Evolutionary conservation across 2,888 invertebrate genomes (phyloP).

Genomic region (Hermaeophaga mercurialis): DNA sequence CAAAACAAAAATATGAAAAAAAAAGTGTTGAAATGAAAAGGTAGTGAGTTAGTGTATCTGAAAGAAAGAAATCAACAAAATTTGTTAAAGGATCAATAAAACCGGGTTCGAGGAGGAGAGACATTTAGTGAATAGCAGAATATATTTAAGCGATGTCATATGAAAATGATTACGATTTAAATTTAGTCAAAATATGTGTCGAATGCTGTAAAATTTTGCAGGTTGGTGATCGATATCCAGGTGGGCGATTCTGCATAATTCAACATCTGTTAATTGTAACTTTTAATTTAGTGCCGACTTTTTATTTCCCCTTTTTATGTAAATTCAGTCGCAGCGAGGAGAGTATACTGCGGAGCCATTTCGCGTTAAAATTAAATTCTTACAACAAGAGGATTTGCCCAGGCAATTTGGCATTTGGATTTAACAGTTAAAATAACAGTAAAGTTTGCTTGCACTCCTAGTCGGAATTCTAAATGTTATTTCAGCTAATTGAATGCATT

Average conservation of each 20-base stretch:
- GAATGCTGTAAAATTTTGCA: too few relatives aligned
- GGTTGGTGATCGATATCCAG: too few relatives aligned
- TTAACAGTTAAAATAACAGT: constrained; percentile 24
- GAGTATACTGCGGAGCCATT: neutral
- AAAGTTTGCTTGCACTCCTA: constrained; percentile 24
- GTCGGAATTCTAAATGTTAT: constrained; percentile 29
- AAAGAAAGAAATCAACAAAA: too few relatives aligned
- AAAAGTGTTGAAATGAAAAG: too few relatives aligned
- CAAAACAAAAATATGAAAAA: too few relatives aligned
- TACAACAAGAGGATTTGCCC: constrained; percentile 17
- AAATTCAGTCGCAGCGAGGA: neutral
- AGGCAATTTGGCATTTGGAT: constrained; percentile 24
- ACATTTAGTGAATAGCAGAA: too few relatives aligned
- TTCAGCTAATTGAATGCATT: constrained; percentile 33
- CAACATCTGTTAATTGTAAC: constrained; percentile 2
- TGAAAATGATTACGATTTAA: too few relatives aligned
- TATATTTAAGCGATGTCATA: too few relatives aligned
- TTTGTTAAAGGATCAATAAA: too few relatives aligned
- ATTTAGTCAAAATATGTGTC: too few relatives aligned
- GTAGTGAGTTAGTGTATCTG: too few relatives aligned
- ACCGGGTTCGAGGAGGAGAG: too few relatives aligned
- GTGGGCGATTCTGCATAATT: neutral
- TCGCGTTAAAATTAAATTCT: constrained; percentile 16
- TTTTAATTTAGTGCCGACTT: constrained; percentile 4
- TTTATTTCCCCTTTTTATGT: constrained; percentile 1